phyloP scores from a whole-genome alignment of 2,888 invertebrate species.

The Venustoraphidia nigricollis region DNA sequence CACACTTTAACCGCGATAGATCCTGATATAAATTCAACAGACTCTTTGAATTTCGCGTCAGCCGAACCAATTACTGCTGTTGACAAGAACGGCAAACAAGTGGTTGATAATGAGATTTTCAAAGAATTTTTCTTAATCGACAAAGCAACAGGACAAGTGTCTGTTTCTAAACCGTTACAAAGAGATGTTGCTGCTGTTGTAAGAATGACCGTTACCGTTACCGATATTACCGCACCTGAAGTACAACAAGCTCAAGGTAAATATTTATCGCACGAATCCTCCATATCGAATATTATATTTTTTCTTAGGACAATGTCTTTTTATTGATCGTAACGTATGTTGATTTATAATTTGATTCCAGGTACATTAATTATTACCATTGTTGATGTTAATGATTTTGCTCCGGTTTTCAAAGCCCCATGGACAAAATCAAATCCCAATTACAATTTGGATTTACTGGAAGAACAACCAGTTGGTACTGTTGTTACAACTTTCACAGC shows the following conservation, averaged over 20 bases:
- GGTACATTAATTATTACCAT: conserved; percentile 52
- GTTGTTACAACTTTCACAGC: conserved; percentile 63
- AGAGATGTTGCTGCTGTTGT: conserved; percentile 58
- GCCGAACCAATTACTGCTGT: conserved; percentile 62
- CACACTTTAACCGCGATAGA: conserved; percentile 60
- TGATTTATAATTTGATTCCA: conserved; percentile 15
- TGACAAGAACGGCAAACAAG: conserved; percentile 69
- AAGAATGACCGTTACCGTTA: conserved; percentile 62
- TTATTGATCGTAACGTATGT: background rate
- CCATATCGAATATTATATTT: background rate
- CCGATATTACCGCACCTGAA: conserved; percentile 64
- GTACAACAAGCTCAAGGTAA: conserved; percentile 64
- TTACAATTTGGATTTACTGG: conserved; percentile 51
- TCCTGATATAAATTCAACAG: conserved; percentile 58
- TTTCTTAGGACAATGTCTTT: background rate
- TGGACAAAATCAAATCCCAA: conserved; percentile 51
- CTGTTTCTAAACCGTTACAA: conserved; percentile 44
- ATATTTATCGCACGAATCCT: background rate
- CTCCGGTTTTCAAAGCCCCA: conserved; percentile 54
- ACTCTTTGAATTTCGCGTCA: conserved; percentile 48
- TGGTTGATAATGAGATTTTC: conserved; percentile 27
- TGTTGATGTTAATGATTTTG: conserved; percentile 53
- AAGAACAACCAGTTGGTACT: conserved; percentile 70
- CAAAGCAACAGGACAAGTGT: conserved; percentile 42
- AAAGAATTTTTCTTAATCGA: conserved; percentile 52